A percentile compares a stretch with the other conserved stretches of the same genome.
Conservation (phyloP, 2,113 vertebrate species). For the Podilymbus podiceps region DNA sequence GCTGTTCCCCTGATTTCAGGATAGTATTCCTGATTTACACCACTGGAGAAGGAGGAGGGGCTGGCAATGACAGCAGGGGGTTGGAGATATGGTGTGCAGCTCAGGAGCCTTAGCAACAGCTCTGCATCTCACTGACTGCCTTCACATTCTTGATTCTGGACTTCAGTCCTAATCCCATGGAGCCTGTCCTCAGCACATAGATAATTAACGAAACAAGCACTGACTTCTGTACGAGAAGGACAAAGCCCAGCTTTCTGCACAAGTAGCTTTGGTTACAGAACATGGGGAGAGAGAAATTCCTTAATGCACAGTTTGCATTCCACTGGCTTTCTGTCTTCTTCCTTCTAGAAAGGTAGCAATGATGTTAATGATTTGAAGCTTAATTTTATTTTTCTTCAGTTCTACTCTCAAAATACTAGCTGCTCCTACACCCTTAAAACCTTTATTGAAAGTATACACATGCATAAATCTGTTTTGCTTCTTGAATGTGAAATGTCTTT, state of each 20-base stretch:
- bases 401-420: background rate
- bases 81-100: background rate
- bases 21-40: background rate
- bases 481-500: background rate
- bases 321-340: background rate
- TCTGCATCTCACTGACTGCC: background rate
- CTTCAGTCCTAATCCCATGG: fast-evolving
- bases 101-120: background rate
- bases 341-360: background rate
- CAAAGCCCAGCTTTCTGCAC: background rate
- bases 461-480: background rate
- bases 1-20: background rate
- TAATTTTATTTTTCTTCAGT: background rate
- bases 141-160: background rate
- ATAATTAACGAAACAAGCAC: background rate
- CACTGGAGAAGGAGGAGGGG: background rate
- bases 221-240: fast-evolving
- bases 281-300: background rate
- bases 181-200: background rate
- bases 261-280: background rate
- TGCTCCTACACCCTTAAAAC: background rate
- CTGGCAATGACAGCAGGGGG: background rate
- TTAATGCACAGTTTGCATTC: background rate
- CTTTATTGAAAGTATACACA: background rate
- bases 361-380: background rate